phyloP scores from a whole-genome alignment of 2,797 vertebrate genomes.

The Emydoidea blandingii region DNA sequence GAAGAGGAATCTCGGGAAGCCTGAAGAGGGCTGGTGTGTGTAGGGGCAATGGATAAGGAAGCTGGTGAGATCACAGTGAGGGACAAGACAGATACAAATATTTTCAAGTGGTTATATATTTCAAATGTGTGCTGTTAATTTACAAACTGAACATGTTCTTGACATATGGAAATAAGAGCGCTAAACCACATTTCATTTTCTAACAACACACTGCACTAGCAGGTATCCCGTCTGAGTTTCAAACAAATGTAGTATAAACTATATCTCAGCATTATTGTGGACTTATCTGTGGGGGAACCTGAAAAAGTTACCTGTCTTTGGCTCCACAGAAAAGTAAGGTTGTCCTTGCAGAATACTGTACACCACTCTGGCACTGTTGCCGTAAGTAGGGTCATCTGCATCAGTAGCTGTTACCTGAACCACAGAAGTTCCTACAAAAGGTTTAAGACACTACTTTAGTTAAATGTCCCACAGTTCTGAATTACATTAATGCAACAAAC shows the following conservation, averaged over 20 bases:
- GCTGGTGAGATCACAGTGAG: background rate
- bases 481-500: background rate
- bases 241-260: background rate
- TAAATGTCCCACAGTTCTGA: background rate
- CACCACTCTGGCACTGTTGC: constrained; percentile 95
- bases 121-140: background rate
- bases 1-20: background rate
- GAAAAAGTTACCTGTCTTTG: constrained; percentile 91
- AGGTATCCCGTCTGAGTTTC: background rate
- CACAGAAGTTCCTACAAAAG: constrained; percentile 91
- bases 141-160: background rate
- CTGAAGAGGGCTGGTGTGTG: background rate
- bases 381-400: constrained; percentile 95
- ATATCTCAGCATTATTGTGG: background rate
- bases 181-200: background rate
- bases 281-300: background rate
- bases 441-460: constrained; percentile 39
- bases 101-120: background rate
- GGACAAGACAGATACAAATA: background rate
- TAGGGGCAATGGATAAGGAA: background rate
- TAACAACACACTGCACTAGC: background rate
- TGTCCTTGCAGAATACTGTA: constrained; percentile 97
- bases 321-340: constrained; percentile 97
- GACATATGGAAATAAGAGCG: background rate
- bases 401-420: constrained; percentile 97